Evolutionary conservation across 1,140 invertebrate species (phyloP).

Genomic region (Choristoneura fumiferana): DNA sequence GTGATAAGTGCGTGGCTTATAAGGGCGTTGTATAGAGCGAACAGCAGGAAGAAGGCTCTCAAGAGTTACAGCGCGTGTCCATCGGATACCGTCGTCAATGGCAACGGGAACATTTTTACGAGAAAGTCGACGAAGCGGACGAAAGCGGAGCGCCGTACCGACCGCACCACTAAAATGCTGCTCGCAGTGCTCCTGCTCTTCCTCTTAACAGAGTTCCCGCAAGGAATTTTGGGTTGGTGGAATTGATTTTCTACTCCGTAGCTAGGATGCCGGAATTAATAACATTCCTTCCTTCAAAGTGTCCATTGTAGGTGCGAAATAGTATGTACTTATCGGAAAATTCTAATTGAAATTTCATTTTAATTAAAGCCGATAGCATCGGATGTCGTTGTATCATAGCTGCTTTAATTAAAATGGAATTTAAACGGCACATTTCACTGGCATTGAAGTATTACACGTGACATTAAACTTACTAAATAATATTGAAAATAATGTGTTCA

Average conservation of each 20-base stretch:
- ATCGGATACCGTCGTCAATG: slow-evolving; percentile 50
- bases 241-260: neutral
- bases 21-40: slow-evolving; percentile 84
- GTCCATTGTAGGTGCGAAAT: no score
- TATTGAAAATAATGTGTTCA: no score
- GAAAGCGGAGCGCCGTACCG: slow-evolving; percentile 84
- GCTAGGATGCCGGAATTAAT: no score
- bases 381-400: no score
- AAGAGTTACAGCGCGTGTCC: slow-evolving; percentile 81
- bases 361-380: no score
- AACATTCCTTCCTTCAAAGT: no score
- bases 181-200: slow-evolving; percentile 93
- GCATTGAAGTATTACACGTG: no score
- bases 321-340: no score
- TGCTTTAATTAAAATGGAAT: no score
- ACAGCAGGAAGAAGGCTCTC: slow-evolving; percentile 83
- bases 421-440: no score
- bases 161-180: slow-evolving; percentile 94
- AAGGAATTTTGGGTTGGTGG: slow-evolving; percentile 64
- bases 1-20: slow-evolving; percentile 91
- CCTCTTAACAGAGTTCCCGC: slow-evolving; percentile 66
- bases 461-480: no score
- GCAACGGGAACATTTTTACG: slow-evolving; percentile 62
- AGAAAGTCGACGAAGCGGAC: slow-evolving; percentile 71
- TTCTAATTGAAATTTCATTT: no score